Evolutionary conservation across 2,113 vertebrate genomes (phyloP).

Genomic region (Cyanoramphus novaezelandiae): DNA sequence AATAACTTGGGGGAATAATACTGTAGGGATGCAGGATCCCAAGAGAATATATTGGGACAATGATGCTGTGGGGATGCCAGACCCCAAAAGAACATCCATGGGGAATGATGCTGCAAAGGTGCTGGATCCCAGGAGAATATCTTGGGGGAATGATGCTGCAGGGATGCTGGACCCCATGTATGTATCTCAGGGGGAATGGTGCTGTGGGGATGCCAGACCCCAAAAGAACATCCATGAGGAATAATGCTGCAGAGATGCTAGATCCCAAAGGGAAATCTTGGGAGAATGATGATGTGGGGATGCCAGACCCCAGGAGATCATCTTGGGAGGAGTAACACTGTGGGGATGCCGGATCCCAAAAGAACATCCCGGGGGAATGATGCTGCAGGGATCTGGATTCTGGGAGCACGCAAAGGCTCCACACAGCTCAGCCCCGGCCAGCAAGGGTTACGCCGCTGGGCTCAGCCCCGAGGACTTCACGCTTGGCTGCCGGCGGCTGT

Average conservation of each 20-base stretch:
- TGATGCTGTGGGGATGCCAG: not conserved
- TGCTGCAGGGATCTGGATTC: not conserved
- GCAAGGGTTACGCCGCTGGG: not conserved
- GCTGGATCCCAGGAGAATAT: not conserved
- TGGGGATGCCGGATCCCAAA: rapidly evolving
- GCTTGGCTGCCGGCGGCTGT: not conserved
- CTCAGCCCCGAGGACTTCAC: not conserved
- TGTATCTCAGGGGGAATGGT: too few species aligned
- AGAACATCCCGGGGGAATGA: not conserved
- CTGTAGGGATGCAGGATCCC: too few species aligned
- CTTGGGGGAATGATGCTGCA: not conserved
- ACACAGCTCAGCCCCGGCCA: not conserved
- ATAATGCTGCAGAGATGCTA: not conserved
- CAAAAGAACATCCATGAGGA: not conserved
- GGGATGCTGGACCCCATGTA: not conserved
- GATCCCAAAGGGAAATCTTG: not conserved
- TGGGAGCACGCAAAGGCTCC: not conserved
- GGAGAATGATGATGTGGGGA: rapidly evolving
- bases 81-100: not conserved
- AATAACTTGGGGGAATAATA: too few species aligned
- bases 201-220: not conserved
- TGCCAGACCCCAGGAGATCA: rapidly evolving
- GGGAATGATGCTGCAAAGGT: not conserved
- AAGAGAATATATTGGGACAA: not conserved
- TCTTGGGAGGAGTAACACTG: not conserved